Conservation (phyloP, 35 echinoderm and acorn worm genomes). For the Anneissia japonica region DNA sequence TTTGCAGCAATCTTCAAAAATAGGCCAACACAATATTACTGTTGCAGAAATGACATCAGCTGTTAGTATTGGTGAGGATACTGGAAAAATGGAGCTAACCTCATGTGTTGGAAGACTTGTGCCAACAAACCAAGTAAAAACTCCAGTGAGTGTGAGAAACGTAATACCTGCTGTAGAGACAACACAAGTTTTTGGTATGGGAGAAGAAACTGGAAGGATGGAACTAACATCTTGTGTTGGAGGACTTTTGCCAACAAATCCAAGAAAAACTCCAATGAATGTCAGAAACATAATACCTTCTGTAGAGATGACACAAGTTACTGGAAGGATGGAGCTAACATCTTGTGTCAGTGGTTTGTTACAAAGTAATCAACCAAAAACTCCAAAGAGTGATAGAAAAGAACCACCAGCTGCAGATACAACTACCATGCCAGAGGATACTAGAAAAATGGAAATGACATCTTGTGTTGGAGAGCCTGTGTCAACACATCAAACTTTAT, state of each 20-base stretch:
- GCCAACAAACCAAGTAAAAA: background rate
- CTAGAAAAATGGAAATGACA: background rate
- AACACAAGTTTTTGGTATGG: background rate
- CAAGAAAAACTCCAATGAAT: too few species aligned
- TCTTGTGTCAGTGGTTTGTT: background rate
- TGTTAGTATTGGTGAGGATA: background rate
- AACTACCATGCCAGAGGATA: background rate
- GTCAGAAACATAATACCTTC: too few species aligned
- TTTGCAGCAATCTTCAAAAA: too few species aligned
- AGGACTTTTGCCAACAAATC: background rate
- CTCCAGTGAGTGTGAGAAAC: background rate
- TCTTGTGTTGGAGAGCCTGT: background rate
- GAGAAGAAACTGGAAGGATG: background rate
- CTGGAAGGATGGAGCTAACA: background rate
- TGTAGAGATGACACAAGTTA: too few species aligned
- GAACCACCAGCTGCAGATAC: background rate
- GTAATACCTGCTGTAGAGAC: too few species aligned
- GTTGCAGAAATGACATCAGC: too few species aligned
- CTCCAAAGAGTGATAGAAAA: background rate
- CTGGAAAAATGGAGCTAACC: background rate
- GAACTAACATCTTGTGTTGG: background rate
- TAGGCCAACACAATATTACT: too few species aligned
- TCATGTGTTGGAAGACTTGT: background rate
- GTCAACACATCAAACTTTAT: background rate
- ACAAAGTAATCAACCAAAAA: background rate